Percentiles rank a stretch among this genome's conserved stretches.
phyloP scores from a whole-genome alignment of 2,113 vertebrate species.

The Phycodurus eques region DNA sequence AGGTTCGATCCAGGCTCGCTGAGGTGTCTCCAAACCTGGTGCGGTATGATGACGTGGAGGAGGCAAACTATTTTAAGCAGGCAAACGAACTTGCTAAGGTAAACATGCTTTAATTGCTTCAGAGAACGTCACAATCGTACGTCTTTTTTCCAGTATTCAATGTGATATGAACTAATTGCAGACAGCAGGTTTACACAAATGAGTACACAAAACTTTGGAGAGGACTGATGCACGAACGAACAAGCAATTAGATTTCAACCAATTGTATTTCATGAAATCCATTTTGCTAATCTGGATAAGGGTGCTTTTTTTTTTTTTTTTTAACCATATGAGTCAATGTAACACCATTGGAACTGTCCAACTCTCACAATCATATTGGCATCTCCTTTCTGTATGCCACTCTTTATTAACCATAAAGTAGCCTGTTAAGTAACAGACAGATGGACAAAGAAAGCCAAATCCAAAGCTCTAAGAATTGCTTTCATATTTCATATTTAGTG shows the following conservation, averaged over 20 bases:
- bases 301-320: not conserved
- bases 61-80: slow-evolving; percentile 94
- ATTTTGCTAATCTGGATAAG: not conserved
- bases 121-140: too few relatives aligned
- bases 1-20: slow-evolving; percentile 83
- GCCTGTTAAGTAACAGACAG: not conserved
- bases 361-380: not conserved
- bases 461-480: not conserved
- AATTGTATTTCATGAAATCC: not conserved
- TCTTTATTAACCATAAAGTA: not conserved
- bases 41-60: slow-evolving; percentile 90
- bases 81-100: slow-evolving; percentile 85
- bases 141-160: not conserved
- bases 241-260: too few relatives aligned
- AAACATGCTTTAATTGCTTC: not conserved
- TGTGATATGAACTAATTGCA: too few relatives aligned
- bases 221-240: too few relatives aligned
- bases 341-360: not conserved
- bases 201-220: too few relatives aligned
- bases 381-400: not conserved
- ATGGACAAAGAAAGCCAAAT: not conserved
- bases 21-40: slow-evolving; percentile 93
- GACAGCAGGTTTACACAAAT: too few relatives aligned
- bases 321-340: not conserved
- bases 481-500: not conserved